phyloP scores from a whole-genome alignment of 2,888 invertebrate species.

The Eupelmus urozonus region DNA sequence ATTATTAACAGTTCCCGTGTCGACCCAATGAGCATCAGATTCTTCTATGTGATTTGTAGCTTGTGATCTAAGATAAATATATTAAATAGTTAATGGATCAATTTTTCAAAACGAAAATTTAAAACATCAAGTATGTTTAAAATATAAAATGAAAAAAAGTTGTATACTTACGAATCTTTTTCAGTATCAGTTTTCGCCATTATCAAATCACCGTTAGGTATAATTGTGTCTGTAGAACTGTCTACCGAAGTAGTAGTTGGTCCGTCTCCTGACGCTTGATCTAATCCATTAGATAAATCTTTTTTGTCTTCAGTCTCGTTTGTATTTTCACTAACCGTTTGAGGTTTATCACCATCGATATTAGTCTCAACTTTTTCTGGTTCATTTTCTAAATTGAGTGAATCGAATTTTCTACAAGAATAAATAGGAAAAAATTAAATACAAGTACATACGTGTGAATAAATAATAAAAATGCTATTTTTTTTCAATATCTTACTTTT shows the following conservation, averaged over 20 bases:
- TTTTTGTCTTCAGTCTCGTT: slow-evolving; percentile 64
- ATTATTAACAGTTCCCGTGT: slow-evolving; percentile 59
- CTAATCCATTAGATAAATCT: slow-evolving; percentile 65
- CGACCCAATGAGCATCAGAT: slow-evolving; percentile 62
- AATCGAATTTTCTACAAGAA: slow-evolving; percentile 73
- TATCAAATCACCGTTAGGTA: slow-evolving; percentile 72
- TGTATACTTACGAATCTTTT: slow-evolving; percentile 70
- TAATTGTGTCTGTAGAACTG: slow-evolving; percentile 80
- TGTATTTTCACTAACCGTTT: slow-evolving; percentile 52
- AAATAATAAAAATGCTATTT: slow-evolving; percentile 12
- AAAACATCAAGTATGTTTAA: background rate
- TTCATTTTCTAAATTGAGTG: slow-evolving; percentile 71
- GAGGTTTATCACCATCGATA: slow-evolving; percentile 64
- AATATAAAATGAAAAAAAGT: slow-evolving; percentile 16
- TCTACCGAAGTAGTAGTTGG: slow-evolving; percentile 76
- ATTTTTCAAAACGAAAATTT: background rate
- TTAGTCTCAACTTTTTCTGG: slow-evolving; percentile 67
- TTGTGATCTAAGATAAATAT: slow-evolving; percentile 61
- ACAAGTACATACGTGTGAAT: background rate
- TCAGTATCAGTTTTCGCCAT: slow-evolving; percentile 63
- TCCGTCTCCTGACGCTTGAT: slow-evolving; percentile 69
- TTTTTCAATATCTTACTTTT: slow-evolving; percentile 80
- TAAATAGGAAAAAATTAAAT: background rate
- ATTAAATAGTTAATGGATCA: background rate
- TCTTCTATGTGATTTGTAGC: slow-evolving; percentile 62